These are phyloP conservation scores for Corythoichthys haematopterus DNA, from an alignment of 2,113 vertebrate genomes.

Conservation along the genomic window DNA sequence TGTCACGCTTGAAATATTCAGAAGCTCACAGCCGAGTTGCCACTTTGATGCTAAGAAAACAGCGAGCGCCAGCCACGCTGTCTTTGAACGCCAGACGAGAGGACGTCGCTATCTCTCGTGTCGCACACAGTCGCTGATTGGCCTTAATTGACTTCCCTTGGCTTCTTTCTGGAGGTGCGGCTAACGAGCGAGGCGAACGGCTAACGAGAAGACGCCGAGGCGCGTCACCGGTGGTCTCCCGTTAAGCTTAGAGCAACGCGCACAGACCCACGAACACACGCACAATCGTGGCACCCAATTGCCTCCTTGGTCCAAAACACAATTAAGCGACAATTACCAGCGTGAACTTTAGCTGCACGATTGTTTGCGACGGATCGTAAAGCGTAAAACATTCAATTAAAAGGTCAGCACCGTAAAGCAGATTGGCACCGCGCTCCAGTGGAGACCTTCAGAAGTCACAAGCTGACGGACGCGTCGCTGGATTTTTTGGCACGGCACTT, in stretches of 20 bases:
- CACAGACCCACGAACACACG: neutral
- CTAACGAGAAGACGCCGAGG: neutral
- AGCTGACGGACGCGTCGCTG: neutral
- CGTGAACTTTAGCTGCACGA: slow-evolving; percentile 38
- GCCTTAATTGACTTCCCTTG: neutral
- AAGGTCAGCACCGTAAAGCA: slow-evolving; percentile 32
- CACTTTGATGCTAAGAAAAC: neutral
- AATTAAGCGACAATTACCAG: slow-evolving; percentile 38
- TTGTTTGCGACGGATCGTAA: slow-evolving; percentile 39
- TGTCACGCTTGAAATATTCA: neutral
- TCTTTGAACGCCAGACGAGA: neutral
- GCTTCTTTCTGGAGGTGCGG: neutral
- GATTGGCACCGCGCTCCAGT: neutral
- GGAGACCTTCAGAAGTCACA: neutral
- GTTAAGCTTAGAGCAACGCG: no score
- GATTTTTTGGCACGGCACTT: neutral
- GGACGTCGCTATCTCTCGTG: neutral
- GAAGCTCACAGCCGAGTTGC: neutral
- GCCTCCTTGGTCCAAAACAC: slow-evolving; percentile 9
- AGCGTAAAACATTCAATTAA: slow-evolving; percentile 38
- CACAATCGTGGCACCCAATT: neutral
- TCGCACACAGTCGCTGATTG: neutral
- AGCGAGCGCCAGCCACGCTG: neutral
- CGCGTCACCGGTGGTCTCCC: no score
- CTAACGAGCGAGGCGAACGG: neutral